Evolutionary conservation across 2,888 invertebrate species (phyloP), one percentile per base, ranked within the genome.

Genomic region (Himalopsyche anomala): DNA sequence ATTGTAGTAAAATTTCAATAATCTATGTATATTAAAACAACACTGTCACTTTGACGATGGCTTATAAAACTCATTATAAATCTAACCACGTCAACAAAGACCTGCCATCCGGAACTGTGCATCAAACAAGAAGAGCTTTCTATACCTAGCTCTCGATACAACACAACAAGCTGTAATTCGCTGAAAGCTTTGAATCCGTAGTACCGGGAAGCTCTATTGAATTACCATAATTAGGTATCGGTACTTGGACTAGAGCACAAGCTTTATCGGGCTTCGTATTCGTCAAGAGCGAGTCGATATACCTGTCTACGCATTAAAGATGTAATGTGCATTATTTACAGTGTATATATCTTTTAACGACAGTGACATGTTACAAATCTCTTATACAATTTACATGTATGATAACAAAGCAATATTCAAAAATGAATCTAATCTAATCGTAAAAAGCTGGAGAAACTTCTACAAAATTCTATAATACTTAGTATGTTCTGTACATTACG

Each of bases 191-290:
- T 62, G 19, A 28, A 19, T 9, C 19, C 62, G 28, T 19, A 62
- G 62, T 62, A 62, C 62, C 62, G 62, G 28, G 62, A 62, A 62
- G 62, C 62, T 62, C 62, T 62, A 62, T 62, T 28, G 62, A 62
- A 62, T 62, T 62, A 62, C 62, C 62, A 62, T 62, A 62, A 62
- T 62, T 62, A 62, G 62, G 62, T 62, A 62, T 62, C 62, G 28
- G 62, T 62, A 62, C 62, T 62, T 19, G 62, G 11, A 8, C 2
- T 62, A 56, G 6, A 19, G 28, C 28, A 19, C 62, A 6, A 62
- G 62, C 62, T 62, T n/a, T 19, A 62, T 62, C n/a, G 62, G 62
- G 62, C 62, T 56, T 56, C 56, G 19, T 4, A 56, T 56, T 56
- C n/a, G 56, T 19, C 19, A 8, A 62, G 62, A 62, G 62, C 62